Evolutionary conservation across 2,797 vertebrate species (phyloP).

Genomic region (Paramormyrops hopkinsi): DNA sequence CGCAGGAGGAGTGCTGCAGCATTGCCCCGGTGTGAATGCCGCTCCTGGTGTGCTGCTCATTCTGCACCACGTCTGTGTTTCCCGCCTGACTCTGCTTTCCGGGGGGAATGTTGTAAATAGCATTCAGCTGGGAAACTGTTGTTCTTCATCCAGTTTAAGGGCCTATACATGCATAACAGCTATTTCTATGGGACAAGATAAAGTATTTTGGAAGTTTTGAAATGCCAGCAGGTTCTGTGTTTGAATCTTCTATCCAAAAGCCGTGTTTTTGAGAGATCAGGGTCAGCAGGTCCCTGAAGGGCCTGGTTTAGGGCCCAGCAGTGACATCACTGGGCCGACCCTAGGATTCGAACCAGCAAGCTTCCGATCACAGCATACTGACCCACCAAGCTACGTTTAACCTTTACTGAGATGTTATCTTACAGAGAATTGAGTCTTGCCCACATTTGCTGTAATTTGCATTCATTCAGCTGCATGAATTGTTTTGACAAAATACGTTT

Average conservation of each 20-base stretch:
- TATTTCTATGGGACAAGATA: not conserved
- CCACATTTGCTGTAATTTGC: not conserved
- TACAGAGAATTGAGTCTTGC: not conserved
- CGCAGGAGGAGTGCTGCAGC: not conserved
- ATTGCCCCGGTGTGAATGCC: not conserved
- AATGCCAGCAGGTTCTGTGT: not conserved
- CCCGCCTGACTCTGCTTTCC: not conserved
- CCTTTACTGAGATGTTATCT: not conserved
- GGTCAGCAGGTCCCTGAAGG: not conserved
- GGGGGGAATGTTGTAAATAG: not conserved
- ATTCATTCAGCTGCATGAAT: not conserved
- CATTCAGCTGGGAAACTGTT: not conserved
- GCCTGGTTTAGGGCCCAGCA: not conserved
- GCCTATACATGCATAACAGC: not conserved
- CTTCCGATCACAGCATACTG: not conserved
- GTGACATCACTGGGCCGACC: not conserved
- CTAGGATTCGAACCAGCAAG: not conserved
- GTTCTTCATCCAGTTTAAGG: not conserved
- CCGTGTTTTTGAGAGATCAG: not conserved
- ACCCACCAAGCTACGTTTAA: not conserved
- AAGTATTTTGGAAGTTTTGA: not conserved
- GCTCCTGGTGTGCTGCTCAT: not conserved
- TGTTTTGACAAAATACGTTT: not conserved
- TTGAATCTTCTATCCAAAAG: not conserved
- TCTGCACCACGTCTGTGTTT: not conserved